phyloP scores from a whole-genome alignment of 2,888 invertebrate genomes.

The Polydesmus complanatus region DNA sequence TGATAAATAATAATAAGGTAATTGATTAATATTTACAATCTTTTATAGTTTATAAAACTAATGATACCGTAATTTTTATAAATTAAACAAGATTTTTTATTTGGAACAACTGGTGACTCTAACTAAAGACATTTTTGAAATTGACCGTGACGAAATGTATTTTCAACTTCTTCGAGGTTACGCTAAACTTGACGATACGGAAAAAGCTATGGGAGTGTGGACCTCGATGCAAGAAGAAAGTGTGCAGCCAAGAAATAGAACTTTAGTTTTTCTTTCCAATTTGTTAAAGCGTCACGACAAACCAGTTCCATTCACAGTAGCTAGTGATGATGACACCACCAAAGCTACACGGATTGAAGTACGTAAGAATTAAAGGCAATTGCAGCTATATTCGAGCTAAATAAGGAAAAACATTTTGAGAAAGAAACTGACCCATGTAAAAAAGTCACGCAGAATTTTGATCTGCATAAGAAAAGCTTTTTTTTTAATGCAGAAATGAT shows the following conservation, averaged over 20 bases:
- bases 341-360: too few relatives aligned
- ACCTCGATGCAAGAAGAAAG: conserved; percentile 72
- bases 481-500: not conserved
- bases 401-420: too few relatives aligned
- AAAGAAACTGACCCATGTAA: too few relatives aligned
- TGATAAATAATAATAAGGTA: conserved; percentile 39
- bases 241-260: conserved; percentile 51
- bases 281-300: conserved; percentile 49
- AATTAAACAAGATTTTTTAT: conserved; percentile 40
- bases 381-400: too few relatives aligned
- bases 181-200: conserved; percentile 49
- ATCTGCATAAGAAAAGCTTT: not conserved
- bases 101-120: conserved; percentile 63
- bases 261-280: conserved; percentile 48
- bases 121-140: conserved; percentile 57
- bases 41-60: not conserved
- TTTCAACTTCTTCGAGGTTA: conserved; percentile 60
- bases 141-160: conserved; percentile 60
- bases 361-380: too few relatives aligned
- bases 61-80: not conserved
- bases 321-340: conserved; percentile 28
- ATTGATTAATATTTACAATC: not conserved
- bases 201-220: conserved; percentile 66
- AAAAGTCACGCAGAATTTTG: too few relatives aligned
- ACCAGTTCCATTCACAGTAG: conserved; percentile 57